Percentiles rank a stretch among this genome's conserved stretches.
Evolutionary conservation across 1,140 invertebrate genomes (phyloP).

Genomic region (Adelges cooleyi): DNA sequence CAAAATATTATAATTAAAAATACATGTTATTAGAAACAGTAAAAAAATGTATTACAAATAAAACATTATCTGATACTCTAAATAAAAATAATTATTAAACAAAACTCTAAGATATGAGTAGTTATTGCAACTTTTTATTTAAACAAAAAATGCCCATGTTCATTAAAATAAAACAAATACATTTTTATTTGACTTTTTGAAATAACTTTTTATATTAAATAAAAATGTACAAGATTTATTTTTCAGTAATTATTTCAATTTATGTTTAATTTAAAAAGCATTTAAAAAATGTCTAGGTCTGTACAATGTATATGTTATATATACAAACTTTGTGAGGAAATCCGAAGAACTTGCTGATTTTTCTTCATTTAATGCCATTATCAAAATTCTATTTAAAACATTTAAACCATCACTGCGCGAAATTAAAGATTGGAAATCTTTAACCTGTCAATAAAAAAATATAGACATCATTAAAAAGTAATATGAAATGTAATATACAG

Average conservation of each 20-base stretch:
- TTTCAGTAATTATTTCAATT: too few relatives aligned
- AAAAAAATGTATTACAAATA: background rate
- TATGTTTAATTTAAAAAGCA: too few relatives aligned
- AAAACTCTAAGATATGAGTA: too few relatives aligned
- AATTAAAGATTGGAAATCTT: slow-evolving; percentile 26
- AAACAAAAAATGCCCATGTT: background rate
- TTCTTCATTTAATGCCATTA: slow-evolving; percentile 9
- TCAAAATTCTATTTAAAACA: slow-evolving; percentile 5
- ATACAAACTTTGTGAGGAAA: background rate
- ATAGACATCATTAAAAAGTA: background rate
- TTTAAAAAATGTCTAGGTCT: too few relatives aligned
- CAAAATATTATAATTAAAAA: background rate
- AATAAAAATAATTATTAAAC: too few relatives aligned
- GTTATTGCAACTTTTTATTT: background rate
- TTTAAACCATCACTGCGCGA: slow-evolving; percentile 1
- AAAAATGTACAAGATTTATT: too few relatives aligned
- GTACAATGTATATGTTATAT: background rate
- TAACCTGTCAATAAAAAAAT: background rate
- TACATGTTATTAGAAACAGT: background rate
- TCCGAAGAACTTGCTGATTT: background rate
- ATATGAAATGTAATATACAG: too few relatives aligned
- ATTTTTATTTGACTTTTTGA: too few relatives aligned
- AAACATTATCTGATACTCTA: background rate
- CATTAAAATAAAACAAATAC: background rate
- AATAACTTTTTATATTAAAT: too few relatives aligned